Evolutionary conservation across 2,113 vertebrate species (phyloP), one percentile per base, ranked within the genome.

Genomic region (Coregonus clupeaformis): DNA sequence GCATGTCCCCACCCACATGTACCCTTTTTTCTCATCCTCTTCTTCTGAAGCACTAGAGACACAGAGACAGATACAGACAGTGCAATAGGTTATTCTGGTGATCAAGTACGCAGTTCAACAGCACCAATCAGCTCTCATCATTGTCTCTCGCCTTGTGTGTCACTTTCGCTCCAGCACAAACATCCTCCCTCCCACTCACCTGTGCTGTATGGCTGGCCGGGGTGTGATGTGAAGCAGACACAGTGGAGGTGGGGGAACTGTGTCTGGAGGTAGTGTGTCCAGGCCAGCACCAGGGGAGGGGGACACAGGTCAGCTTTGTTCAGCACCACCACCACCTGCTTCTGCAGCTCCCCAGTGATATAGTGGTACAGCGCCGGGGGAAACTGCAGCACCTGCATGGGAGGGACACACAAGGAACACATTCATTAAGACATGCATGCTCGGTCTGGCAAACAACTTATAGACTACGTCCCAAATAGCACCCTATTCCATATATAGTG

Each of bases 251-350:
- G 64, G 5, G 97, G 95, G 78, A 96, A 96, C 77, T 91, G 93
- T 5, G 90, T 92, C 57, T 92, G 89, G 85, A 98, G 94, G 75
- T 96, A 96, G 82, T 97, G 94, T 87, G 94, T 96, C 97, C 97
- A 97, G 80, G 96, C 95, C 0, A 95, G 91, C 66, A 95, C 95
- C 0, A 97, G 88, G 0, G 95, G 90, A 0, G 96, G 91, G 0
- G 95, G 92, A 32, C 94, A 94, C 74, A 98, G 88, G 77, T 98
- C 96, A 0, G 88, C 91, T 87, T 98, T 98, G 90, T 98, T 98
- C 77, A 98, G 89, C 67, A 98, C 94, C 87, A 98, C 84, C 49
- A 98, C 85, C 42, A 97, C 86, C 0, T 93, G 91, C 87, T 94
- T 94, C 55, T 94, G 91, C 25, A 96, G 86, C 16, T 95, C 92